These are phyloP conservation scores for Aphaenogaster rudis DNA, from an alignment of 1,140 invertebrate genomes.

Conservation along the genomic window DNA sequence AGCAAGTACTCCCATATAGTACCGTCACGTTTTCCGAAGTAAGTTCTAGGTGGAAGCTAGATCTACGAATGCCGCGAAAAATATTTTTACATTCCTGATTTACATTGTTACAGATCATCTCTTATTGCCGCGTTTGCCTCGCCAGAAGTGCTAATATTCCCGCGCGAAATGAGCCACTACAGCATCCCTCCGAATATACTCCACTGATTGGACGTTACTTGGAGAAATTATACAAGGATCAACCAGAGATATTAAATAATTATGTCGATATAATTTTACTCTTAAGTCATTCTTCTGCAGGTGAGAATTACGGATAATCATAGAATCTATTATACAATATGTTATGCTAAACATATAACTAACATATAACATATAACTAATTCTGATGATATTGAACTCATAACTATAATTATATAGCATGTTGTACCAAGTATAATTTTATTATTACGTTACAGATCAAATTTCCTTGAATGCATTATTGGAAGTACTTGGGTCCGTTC, in stretches of 20 bases:
- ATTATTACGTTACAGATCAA: constrained; percentile 83
- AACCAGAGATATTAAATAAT: constrained; percentile 88
- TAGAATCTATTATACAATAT: constrained; percentile 2
- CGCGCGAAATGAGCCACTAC: constrained; percentile 81
- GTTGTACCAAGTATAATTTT: constrained; percentile 4
- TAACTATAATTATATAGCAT: not conserved
- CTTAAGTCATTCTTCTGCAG: constrained; percentile 89
- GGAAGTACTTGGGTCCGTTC: constrained; percentile 91
- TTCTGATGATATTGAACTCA: not conserved
- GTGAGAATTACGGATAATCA: constrained; percentile 76
- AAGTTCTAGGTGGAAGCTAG: constrained; percentile 42
- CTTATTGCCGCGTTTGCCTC: constrained; percentile 93
- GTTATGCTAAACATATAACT: not conserved
- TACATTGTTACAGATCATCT: constrained; percentile 89
- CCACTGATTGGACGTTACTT: constrained; percentile 89
- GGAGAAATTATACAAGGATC: constrained; percentile 83
- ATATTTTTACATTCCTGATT: not conserved
- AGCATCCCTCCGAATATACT: constrained; percentile 89
- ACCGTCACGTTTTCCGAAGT: constrained; percentile 87
- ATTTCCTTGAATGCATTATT: constrained; percentile 91
- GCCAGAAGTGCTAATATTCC: constrained; percentile 87
- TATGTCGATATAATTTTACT: constrained; percentile 90
- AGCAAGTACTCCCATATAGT: constrained; percentile 88
- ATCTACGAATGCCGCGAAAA: not conserved
- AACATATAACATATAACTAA: not conserved